Evolutionary conservation across 1,140 invertebrate species (phyloP), one percentile per base, ranked within the genome.

Genomic region (Trichonephila clavata): DNA sequence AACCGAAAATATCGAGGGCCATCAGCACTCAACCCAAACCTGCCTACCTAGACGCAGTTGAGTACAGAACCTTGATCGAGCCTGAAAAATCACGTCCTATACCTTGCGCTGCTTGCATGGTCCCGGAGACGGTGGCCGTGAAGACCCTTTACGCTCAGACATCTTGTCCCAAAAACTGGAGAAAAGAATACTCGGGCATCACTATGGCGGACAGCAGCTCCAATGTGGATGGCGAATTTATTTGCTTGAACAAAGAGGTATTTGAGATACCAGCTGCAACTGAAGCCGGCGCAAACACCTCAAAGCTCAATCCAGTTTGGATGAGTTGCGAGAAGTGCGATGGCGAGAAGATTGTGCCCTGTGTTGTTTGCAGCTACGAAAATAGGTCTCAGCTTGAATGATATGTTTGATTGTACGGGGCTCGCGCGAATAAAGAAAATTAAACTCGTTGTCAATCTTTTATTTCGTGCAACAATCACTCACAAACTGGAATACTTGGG

Each of bases 171-270:
- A 59, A 68, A 32, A 86, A 90, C 32, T 94, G 93, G 93, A 89
- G 24, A 13, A 68, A 59, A 24, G 86, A 94, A 39, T 94, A 94
- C 8, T 60, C 71, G 2, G 93, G 93, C 20, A 2, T 89, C 0
- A 43, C 80, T 21, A 94, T 89, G 93, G 93, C 93, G 0, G 93
- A 94, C 14, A 94, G 86, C 18, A 24, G n/a, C 4, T 89, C 93
- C 39, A 89, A 71, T 68, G 80, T 94, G 2, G 86, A 89, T 27
- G 57, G 24, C 1, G 87, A 94, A 8, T 94, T 94, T n/a, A 83
- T 94, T n/a, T 94, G 93, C 61, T 27, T 94, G 93, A 94, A 94
- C 16, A 93, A 93, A 39, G 84, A 93, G 14, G 68, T 86, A 0
- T 92, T 86, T 21, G 16, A 68, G 6, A 8, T 6, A 0, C 24